Evolutionary conservation across 2,797 vertebrate genomes (phyloP).

Genomic region (Chloroceryle inda): DNA sequence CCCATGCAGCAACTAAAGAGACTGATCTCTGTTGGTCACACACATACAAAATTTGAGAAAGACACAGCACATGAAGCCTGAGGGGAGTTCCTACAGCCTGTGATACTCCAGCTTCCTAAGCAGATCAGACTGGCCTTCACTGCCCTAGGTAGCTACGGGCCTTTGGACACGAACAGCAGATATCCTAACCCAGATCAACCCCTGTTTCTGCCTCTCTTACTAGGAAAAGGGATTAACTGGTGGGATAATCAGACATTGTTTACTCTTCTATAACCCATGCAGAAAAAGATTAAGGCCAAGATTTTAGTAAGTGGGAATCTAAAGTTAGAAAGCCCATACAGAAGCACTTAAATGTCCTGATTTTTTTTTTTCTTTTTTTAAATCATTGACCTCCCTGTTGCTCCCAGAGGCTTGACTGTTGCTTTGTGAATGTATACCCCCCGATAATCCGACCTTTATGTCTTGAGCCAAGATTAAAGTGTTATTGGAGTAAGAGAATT

Average conservation of each 20-base stretch:
- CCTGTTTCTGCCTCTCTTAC: neutral
- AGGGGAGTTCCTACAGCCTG: neutral
- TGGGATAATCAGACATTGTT: slow-evolving; percentile 64
- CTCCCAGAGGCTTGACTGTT: neutral
- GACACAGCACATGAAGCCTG: neutral
- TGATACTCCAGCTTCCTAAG: neutral
- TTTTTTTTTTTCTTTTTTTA: slow-evolving; percentile 1
- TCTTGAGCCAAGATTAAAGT: neutral
- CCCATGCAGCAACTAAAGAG: neutral
- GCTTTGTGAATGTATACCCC: neutral
- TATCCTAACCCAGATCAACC: slow-evolving; percentile 13
- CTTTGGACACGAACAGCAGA: neutral
- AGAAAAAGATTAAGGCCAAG: slow-evolving; percentile 67
- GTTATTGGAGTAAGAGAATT: slow-evolving; percentile 23
- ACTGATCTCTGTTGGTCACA: neutral
- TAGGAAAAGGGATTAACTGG: slow-evolving; percentile 54
- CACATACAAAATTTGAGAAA: neutral
- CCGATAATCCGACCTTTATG: neutral
- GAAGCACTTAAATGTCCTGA: neutral
- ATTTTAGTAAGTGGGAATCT: slow-evolving; percentile 28
- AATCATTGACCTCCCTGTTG: neutral
- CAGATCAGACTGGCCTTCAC: neutral
- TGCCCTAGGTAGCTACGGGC: neutral
- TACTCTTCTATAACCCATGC: slow-evolving; percentile 14
- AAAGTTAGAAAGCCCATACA: neutral